phyloP scores from a whole-genome alignment of 2,113 vertebrate species.

The Gambusia holbrooki region DNA sequence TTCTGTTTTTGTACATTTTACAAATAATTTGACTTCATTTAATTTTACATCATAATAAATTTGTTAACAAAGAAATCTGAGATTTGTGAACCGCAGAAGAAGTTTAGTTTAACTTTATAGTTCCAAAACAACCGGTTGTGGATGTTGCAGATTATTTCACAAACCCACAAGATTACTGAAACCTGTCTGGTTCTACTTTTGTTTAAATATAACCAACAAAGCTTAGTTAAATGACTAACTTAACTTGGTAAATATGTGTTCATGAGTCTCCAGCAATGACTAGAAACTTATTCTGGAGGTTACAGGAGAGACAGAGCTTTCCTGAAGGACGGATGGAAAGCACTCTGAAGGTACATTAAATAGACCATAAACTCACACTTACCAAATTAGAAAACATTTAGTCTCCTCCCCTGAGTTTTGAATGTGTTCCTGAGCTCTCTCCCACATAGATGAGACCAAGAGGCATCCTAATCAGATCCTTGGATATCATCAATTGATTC shows the following conservation, averaged over 20 bases:
- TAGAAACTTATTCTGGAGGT: background rate
- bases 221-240: too few species aligned
- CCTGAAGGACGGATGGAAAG: background rate
- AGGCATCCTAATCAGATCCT: too few species aligned
- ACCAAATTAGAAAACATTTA: background rate
- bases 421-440: too few species aligned
- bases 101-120: background rate
- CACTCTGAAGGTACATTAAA: background rate
- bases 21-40: background rate
- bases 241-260: too few species aligned
- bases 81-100: background rate
- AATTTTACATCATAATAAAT: background rate
- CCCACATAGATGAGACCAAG: too few species aligned
- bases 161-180: too few species aligned
- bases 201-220: too few species aligned
- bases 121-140: background rate
- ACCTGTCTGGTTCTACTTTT: too few species aligned
- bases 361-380: background rate
- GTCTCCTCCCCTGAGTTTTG: too few species aligned
- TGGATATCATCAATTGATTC: too few species aligned
- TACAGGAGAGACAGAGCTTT: background rate
- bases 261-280: background rate
- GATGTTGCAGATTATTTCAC: background rate
- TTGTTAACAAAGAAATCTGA: too few species aligned
- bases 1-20: background rate